phyloP scores from a whole-genome alignment of 2,113 vertebrate species.

The Scomber japonicus region DNA sequence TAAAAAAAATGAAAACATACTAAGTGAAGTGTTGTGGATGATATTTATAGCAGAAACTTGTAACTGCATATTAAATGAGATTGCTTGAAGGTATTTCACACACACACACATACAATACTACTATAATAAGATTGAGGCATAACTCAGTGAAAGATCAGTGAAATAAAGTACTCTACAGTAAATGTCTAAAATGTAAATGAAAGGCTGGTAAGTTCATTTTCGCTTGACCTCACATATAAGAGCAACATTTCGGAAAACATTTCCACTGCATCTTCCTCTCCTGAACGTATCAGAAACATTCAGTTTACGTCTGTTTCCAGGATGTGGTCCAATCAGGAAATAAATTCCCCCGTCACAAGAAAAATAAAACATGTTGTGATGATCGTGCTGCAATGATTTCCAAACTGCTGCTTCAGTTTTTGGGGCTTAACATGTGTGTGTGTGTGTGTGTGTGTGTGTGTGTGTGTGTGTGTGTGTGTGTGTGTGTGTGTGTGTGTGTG shows the following conservation, averaged over 20 bases:
- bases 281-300: not conserved
- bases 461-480: too few relatives aligned
- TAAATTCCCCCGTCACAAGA: slow-evolving; percentile 21
- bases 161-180: not conserved
- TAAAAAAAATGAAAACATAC: not conserved
- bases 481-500: too few relatives aligned
- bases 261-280: not conserved
- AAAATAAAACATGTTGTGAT: slow-evolving; percentile 33
- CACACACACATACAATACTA: too few relatives aligned
- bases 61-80: not conserved
- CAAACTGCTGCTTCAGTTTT: slow-evolving; percentile 20
- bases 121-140: too few relatives aligned
- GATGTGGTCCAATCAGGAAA: slow-evolving; percentile 52
- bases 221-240: not conserved
- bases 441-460: too few relatives aligned
- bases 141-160: not conserved
- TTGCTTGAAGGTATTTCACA: not conserved
- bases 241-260: not conserved
- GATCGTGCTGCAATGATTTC: slow-evolving; percentile 14
- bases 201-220: too few relatives aligned
- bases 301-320: slow-evolving; percentile 51
- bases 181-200: too few relatives aligned
- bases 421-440: slow-evolving; percentile 4
- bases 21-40: not conserved
- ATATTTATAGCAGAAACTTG: slow-evolving; percentile 4